Base-by-base conservation (phyloP, 2,888 invertebrate species). In the Thalpophila matura region DNA sequence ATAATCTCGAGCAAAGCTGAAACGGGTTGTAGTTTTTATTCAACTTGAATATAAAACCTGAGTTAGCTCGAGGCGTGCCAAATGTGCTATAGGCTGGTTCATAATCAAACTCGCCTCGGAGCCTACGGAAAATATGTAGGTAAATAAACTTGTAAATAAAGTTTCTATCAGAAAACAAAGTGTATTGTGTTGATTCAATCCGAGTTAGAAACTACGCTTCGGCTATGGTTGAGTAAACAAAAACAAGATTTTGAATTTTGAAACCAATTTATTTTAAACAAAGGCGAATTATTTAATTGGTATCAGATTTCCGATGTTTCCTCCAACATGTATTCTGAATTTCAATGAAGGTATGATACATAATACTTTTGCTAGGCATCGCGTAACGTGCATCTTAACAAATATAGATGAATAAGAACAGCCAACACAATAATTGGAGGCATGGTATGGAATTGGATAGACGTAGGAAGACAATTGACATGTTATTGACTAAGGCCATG, bases 91-190 rank as follows among this genome's bases (percentile, higher is more conserved):
- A 43, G 42, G 33, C 75, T 51, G 45, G 49, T 74, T 74, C 37
- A 53, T 55, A 70, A 56, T 60, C 42, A 66, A 60, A 38, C 31
- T 40, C 20, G 46, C 35, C 37, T 33, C 9, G 45, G 45, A 66
- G 38, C 45, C 73, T 66, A 46, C 53, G 38, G 18, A 54, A 66
- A 58, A 53, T 74, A 69, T 74, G 53, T n/a, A n/a, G n/a, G n/a
- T n/a, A n/a, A n/a, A n/a, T n/a, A n/a, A n/a, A n/a, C n/a, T n/a
- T n/a, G n/a, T 58, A 58, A 74, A 74, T 58, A 45, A 38, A 45
- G 31, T 62, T 56, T 64, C 31, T 31, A 50, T 58, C 49, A 29
- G 49, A 58, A 73, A 66, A 45, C 45, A 43, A 69, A 66, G 54
- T 58, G 47, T 53, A 37, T 74, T 49, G 49, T 74, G 40, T 59